Evolutionary conservation across 2,888 invertebrate species (phyloP), one percentile per base, ranked within the genome.

Genomic region (Drosophila neonasuta): DNA sequence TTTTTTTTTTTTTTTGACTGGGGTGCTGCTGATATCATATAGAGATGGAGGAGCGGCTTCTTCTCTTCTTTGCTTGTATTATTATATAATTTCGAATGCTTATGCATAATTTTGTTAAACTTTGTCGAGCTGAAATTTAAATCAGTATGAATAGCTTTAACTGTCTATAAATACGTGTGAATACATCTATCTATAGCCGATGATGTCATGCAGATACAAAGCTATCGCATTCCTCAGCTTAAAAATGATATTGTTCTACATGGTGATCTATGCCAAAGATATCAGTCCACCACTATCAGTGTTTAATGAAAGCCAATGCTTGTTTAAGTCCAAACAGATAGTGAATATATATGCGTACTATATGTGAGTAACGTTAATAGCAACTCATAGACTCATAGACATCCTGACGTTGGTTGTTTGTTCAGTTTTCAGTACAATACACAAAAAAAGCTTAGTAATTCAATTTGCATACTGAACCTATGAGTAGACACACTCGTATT

Each of bases 101-200:
- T 59, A 56, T 80, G 67, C 55, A 84, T 81, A 78, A 61, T 74
- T 67, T 73, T 80, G 79, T 67, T 86, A 68, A 84, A 55, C 64
- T 68, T 45, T 41, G 24, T 50, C 32, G 52, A 68, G 55, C 62
- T 66, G 56, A 63, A 66, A 74, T 80, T 49, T 44, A 42, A 51
- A 63, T 50, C 30, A 49, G 41, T 45, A 69, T 81, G 69, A 81
- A 84, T 70, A 57, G 60, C 71, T 56, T 77, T 52, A 74, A 80
- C 71, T 83, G 83, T 83, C 69, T 63, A 44, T 56, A 55, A 15
- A 32, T 58, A 44, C 51, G 13, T 58, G 30, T 20, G 42, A 46
- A 10, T 57, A 64, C 68, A 39, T 55, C 17, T 51, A 34, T 48
- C 20, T 24, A 58, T 54, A 66, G 41, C 44, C 54, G 36, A 63